phyloP scores from a whole-genome alignment of 2,888 invertebrate genomes.

The Dorcus hopei region DNA sequence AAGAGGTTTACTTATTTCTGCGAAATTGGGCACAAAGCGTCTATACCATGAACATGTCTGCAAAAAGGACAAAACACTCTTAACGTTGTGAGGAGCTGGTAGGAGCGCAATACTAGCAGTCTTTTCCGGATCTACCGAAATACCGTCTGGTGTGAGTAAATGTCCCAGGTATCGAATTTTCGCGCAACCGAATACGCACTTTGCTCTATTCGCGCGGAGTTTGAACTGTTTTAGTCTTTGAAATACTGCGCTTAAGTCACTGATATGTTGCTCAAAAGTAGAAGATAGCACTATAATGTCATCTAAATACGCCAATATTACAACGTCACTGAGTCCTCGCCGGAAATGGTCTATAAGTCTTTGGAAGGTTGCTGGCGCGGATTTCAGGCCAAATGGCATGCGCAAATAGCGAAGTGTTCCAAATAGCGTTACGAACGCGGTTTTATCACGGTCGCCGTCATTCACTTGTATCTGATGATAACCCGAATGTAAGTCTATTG shows the following conservation, averaged over 20 bases:
- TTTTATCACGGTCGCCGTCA: constrained; percentile 39
- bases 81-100: constrained; percentile 17
- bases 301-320: constrained; percentile 29
- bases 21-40: constrained; percentile 21
- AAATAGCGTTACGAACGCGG: constrained; percentile 33
- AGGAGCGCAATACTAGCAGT: constrained; percentile 10
- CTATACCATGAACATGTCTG: constrained; percentile 25
- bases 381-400: constrained; percentile 31
- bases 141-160: constrained; percentile 12
- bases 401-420: constrained; percentile 23
- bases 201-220: constrained; percentile 23
- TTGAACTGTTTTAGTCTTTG: constrained; percentile 18
- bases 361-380: constrained; percentile 29
- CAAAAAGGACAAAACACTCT: constrained; percentile 11
- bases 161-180: constrained; percentile 26
- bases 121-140: constrained; percentile 14
- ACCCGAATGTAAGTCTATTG: too few relatives aligned
- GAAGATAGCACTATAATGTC: constrained; percentile 29
- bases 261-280: constrained; percentile 26
- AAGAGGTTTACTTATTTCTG: constrained; percentile 16
- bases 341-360: constrained; percentile 28
- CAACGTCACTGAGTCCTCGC: constrained; percentile 20
- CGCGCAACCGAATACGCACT: constrained; percentile 24
- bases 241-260: constrained; percentile 25
- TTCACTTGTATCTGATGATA: constrained; percentile 34